phyloP scores from a whole-genome alignment of 2,888 invertebrate species.

The Oscheius myriophilus region DNA sequence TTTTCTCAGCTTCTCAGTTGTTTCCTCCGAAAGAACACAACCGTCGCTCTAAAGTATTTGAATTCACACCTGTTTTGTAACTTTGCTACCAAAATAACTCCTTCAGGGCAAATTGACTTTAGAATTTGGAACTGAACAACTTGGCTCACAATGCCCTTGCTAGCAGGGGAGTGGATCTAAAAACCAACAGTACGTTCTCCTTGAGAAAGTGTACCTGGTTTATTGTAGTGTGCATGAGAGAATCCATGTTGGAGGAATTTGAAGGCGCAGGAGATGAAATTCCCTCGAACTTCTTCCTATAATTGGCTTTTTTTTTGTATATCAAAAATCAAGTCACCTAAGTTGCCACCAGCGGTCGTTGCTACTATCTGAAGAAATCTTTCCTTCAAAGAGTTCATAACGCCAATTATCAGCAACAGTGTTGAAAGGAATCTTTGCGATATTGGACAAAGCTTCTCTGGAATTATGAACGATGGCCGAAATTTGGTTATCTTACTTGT shows the following conservation, averaged over 20 bases:
- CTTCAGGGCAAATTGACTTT: slow-evolving; percentile 67
- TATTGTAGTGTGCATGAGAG: slow-evolving; percentile 71
- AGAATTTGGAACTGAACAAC: slow-evolving; percentile 71
- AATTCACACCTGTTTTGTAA: not conserved
- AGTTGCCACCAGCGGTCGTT: slow-evolving; percentile 73
- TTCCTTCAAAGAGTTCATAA: slow-evolving; percentile 59
- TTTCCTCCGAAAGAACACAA: slow-evolving; percentile 65
- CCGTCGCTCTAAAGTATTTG: slow-evolving; percentile 62
- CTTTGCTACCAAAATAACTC: slow-evolving; percentile 57
- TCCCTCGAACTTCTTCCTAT: slow-evolving; percentile 71
- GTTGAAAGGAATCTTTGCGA: slow-evolving; percentile 73
- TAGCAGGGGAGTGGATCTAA: slow-evolving; percentile 64
- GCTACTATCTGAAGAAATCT: slow-evolving; percentile 61
- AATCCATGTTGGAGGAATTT: slow-evolving; percentile 71
- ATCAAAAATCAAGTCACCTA: too few species aligned
- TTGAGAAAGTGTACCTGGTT: slow-evolving; percentile 50
- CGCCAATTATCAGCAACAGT: slow-evolving; percentile 74
- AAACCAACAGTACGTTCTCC: slow-evolving; percentile 5
- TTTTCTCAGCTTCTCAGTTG: slow-evolving; percentile 56
- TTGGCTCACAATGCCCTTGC: slow-evolving; percentile 64
- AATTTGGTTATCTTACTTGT: slow-evolving; percentile 58
- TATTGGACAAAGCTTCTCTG: slow-evolving; percentile 72
- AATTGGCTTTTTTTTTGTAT: too few species aligned
- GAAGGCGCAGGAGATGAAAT: slow-evolving; percentile 68
- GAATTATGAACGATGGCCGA: slow-evolving; percentile 3